Evolutionary conservation across 2,888 invertebrate species (phyloP).

Genomic region (Hydroisotoma schaefferi): DNA sequence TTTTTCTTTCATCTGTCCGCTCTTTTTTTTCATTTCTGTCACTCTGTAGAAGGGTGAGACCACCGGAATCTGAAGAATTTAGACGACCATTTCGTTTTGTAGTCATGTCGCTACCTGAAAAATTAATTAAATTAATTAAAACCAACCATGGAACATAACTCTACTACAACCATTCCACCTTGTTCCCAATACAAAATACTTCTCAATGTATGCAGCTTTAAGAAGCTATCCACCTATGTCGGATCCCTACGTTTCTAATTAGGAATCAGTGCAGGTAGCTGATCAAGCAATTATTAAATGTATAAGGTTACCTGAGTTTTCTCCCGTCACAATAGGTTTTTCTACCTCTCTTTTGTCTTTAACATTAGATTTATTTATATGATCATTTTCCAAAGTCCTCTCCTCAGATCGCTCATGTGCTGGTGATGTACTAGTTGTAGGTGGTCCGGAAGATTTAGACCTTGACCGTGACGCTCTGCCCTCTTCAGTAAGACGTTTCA

Average conservation of each 20-base stretch:
- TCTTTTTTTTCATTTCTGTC: neutral
- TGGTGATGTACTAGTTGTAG: too few relatives aligned
- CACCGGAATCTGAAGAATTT: neutral
- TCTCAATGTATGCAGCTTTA: too few relatives aligned
- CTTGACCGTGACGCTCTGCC: slow-evolving; percentile 9
- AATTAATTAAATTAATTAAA: too few relatives aligned
- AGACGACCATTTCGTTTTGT: neutral
- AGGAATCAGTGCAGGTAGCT: too few relatives aligned
- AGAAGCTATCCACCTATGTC: too few relatives aligned
- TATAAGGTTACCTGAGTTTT: slow-evolving; percentile 7
- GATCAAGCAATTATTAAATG: too few relatives aligned
- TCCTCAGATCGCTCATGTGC: neutral
- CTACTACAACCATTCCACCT: too few relatives aligned
- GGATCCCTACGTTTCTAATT: too few relatives aligned
- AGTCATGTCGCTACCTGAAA: too few relatives aligned
- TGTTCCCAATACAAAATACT: too few relatives aligned
- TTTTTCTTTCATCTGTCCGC: neutral
- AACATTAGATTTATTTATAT: slow-evolving; percentile 13
- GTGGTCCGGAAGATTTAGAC: slow-evolving; percentile 18
- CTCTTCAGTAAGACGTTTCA: slow-evolving; percentile 16
- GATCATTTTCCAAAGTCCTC: neutral
- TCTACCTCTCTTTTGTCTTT: slow-evolving; percentile 36
- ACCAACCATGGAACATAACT: too few relatives aligned
- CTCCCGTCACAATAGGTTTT: slow-evolving; percentile 19
- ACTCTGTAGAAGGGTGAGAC: too few relatives aligned